Evolutionary conservation across 2,888 invertebrate species (phyloP).

Genomic region (Coelinius sp.): DNA sequence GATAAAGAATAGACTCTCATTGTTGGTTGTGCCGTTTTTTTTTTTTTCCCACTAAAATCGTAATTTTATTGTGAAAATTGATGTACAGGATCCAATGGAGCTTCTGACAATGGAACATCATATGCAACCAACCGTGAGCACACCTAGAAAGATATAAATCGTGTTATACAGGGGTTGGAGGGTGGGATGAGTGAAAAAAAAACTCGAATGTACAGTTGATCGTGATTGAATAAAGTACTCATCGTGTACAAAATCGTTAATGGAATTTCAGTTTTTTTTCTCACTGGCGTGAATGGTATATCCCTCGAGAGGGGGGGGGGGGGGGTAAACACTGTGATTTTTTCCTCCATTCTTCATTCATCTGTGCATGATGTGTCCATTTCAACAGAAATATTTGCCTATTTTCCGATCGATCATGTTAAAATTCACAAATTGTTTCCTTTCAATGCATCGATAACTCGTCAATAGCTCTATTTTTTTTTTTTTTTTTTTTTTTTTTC

Average conservation of each 20-base stretch:
- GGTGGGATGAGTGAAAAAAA: too few relatives aligned
- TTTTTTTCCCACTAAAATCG: background rate
- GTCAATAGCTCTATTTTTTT: background rate
- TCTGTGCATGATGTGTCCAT: conserved; percentile 7
- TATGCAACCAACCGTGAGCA: conserved; percentile 12
- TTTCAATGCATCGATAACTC: too few relatives aligned
- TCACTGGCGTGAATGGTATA: background rate
- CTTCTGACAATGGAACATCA: conserved; percentile 15
- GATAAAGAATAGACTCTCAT: background rate
- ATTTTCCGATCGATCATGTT: background rate
- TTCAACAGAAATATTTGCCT: conserved; percentile 1
- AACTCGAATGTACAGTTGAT: conserved; percentile 41
- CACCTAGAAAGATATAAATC: conserved; percentile 38
- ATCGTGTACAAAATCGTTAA: conserved; percentile 48
- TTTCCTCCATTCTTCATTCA: conserved; percentile 23
- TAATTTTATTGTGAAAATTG: background rate
- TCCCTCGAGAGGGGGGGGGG: too few relatives aligned
- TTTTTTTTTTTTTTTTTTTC: background rate
- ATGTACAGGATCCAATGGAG: conserved; percentile 6
- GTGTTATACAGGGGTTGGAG: conserved; percentile 34
- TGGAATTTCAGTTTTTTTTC: conserved; percentile 47
- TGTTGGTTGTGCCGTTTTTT: background rate
- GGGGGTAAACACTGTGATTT: conserved; percentile 12
- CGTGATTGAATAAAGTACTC: conserved; percentile 52
- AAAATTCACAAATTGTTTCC: background rate